These are phyloP conservation scores for Taxidea taxus DNA, from an alignment of 2,113 vertebrate genomes.

Conservation along the genomic window DNA sequence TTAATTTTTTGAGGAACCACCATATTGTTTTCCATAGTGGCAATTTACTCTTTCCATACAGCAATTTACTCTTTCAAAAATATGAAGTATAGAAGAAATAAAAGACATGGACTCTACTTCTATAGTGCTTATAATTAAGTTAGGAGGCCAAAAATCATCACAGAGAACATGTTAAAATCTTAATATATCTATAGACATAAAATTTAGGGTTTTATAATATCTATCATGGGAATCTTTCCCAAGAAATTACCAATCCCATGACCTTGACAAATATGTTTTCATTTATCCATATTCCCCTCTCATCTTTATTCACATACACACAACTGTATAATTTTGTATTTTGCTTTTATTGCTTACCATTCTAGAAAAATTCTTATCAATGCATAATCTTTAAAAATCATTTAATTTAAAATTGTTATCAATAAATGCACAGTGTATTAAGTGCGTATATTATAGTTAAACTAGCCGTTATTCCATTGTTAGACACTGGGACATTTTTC, in stretches of 20 bases:
- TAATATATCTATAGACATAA: background rate
- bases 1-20: background rate
- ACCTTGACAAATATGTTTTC: conserved; percentile 1
- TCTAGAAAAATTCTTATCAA: background rate
- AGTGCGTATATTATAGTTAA: background rate
- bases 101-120: background rate
- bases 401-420: conserved; percentile 44
- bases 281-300: background rate
- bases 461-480: background rate
- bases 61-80: background rate
- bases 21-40: background rate
- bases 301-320: background rate
- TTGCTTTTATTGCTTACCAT: conserved; percentile 17
- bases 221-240: background rate
- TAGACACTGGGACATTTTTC: background rate
- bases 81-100: background rate
- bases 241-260: background rate
- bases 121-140: background rate
- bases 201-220: background rate
- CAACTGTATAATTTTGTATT: background rate
- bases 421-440: background rate
- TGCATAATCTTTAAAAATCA: conserved; percentile 8
- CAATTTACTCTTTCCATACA: background rate
- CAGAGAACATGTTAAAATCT: background rate
- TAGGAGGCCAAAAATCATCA: background rate